Evolutionary conservation across 2,888 invertebrate species (phyloP).

Genomic region (Ceraclea dissimilis): DNA sequence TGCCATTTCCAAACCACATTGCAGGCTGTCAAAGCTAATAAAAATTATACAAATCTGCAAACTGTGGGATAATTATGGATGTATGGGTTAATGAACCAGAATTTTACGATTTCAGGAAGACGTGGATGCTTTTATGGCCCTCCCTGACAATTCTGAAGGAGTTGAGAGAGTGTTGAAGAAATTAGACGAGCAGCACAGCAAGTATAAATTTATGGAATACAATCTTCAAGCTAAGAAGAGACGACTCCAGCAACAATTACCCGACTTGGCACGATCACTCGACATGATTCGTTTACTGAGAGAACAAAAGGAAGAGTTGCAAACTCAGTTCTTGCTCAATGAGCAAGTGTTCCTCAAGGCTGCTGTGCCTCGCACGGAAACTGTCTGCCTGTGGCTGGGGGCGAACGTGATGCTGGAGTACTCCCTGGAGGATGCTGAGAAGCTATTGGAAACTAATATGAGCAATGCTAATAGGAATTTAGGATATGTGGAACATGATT

Average conservation of each 20-base stretch:
- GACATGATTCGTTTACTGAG: conserved; percentile 88
- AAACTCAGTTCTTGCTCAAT: conserved; percentile 86
- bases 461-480: conserved; percentile 77
- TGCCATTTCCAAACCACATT: too few relatives aligned
- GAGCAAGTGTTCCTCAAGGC: conserved; percentile 86
- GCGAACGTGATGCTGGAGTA: conserved; percentile 98
- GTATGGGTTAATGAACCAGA: too few relatives aligned
- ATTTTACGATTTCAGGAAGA: conserved; percentile 60
- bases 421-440: conserved; percentile 82
- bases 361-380: conserved; percentile 79
- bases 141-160: conserved; percentile 71
- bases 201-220: conserved; percentile 96
- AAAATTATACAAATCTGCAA: too few relatives aligned
- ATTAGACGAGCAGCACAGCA: conserved; percentile 88
- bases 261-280: conserved; percentile 86
- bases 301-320: conserved; percentile 68
- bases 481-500: conserved; percentile 79
- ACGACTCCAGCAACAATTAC: conserved; percentile 83
- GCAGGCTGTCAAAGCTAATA: too few relatives aligned
- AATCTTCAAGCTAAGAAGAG: conserved; percentile 81
- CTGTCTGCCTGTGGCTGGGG: conserved; percentile 76
- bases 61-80: too few relatives aligned
- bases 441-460: conserved; percentile 74
- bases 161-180: conserved; percentile 79
- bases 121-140: conserved; percentile 87